A percentile compares a stretch with the other conserved stretches of the same genome.
Conservation (phyloP, 2,888 invertebrate species). For the Timema cristinae region DNA sequence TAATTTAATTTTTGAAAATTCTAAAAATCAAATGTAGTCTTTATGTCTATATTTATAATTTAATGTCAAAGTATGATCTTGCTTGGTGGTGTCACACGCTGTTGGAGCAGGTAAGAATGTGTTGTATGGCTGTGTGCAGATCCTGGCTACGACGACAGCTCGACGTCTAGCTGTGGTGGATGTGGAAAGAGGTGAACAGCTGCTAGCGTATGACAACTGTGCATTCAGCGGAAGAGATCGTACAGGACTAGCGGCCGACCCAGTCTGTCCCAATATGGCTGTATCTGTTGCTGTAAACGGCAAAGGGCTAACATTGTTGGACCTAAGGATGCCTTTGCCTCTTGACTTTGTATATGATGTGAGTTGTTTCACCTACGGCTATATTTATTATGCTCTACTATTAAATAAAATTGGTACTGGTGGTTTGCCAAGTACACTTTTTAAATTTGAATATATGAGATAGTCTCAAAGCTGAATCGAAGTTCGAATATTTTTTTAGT, state of each 20-base stretch:
- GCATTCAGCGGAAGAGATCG: conserved; percentile 47
- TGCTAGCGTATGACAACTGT: conserved; percentile 49
- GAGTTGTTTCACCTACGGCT: conserved; percentile 30
- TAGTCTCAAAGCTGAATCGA: too few species aligned
- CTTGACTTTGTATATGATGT: conserved; percentile 50
- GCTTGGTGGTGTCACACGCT: too few species aligned
- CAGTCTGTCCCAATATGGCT: conserved; percentile 46
- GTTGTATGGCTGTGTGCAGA: conserved; percentile 36
- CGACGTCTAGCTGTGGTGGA: conserved; percentile 48
- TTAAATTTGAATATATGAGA: too few species aligned
- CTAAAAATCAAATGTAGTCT: too few species aligned
- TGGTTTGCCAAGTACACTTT: not conserved
- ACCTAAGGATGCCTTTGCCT: conserved; percentile 49
- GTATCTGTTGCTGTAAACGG: conserved; percentile 49
- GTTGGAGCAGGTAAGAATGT: not conserved
- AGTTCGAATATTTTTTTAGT: too few species aligned
- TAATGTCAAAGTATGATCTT: too few species aligned
- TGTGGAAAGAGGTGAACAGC: conserved; percentile 47
- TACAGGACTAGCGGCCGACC: conserved; percentile 47
- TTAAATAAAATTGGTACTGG: not conserved
- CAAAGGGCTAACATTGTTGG: conserved; percentile 48
- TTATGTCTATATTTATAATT: too few species aligned
- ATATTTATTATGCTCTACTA: not conserved
- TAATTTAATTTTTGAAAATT: too few species aligned
- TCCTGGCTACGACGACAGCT: conserved; percentile 48